phyloP scores from a whole-genome alignment of 2,888 invertebrate species.

The Allygus modestus region DNA sequence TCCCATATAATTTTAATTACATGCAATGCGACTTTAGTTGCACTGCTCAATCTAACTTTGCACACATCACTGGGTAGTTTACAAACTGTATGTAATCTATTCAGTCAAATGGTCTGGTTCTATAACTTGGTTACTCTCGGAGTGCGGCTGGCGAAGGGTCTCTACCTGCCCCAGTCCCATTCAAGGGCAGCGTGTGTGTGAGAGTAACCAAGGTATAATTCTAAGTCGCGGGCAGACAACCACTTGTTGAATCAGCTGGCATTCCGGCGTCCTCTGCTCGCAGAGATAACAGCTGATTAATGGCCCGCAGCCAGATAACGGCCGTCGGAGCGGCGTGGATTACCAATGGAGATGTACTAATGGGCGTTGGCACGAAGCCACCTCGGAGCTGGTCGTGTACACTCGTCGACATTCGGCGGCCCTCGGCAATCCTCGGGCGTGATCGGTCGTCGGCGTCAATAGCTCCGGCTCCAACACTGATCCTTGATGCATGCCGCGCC shows the following conservation, averaged over 20 bases:
- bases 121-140: too few species aligned
- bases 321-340: constrained; percentile 26
- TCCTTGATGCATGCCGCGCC: constrained; percentile 51
- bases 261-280: constrained; percentile 14
- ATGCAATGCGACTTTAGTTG: too few species aligned
- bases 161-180: too few species aligned
- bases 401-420: background rate
- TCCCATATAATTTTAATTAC: too few species aligned
- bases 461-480: constrained; percentile 35
- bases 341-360: constrained; percentile 49
- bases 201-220: too few species aligned
- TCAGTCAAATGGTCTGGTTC: too few species aligned
- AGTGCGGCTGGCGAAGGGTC: too few species aligned
- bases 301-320: constrained; percentile 35
- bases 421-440: constrained; percentile 23
- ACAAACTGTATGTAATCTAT: too few species aligned
- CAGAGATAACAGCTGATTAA: constrained; percentile 50
- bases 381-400: background rate
- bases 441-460: constrained; percentile 19
- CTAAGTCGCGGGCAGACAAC: background rate
- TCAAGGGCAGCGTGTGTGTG: too few species aligned
- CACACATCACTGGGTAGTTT: too few species aligned
- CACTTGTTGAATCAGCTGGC: constrained; percentile 22
- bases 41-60: too few species aligned
- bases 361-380: constrained; percentile 39